Percentiles rank a stretch among this genome's conserved stretches.
phyloP scores from a whole-genome alignment of 92 coral and sea anemone genomes.

The Palythoa grandiflora region DNA sequence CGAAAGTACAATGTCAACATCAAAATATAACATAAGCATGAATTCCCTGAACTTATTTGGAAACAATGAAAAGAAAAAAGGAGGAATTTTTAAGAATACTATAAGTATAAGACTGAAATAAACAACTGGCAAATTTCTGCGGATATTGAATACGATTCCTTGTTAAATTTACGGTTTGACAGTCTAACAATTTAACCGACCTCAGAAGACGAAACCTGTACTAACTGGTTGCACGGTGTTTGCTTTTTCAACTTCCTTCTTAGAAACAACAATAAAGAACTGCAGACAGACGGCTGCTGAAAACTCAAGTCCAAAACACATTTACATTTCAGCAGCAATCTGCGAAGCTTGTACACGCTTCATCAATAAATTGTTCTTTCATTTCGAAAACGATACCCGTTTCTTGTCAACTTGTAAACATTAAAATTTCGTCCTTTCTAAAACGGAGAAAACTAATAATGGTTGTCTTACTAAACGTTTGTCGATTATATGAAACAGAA shows the following conservation, averaged over 20 bases:
- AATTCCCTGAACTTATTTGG: neutral
- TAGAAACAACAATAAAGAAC: neutral
- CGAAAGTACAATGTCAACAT: neutral
- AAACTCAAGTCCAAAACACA: neutral
- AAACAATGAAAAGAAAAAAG: neutral
- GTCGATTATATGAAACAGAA: neutral
- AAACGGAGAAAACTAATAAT: neutral
- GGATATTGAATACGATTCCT: neutral
- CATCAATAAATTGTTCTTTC: neutral
- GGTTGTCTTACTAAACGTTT: neutral
- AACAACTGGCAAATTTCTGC: neutral
- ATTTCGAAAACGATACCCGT: neutral
- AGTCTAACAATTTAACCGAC: neutral
- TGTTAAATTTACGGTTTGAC: neutral
- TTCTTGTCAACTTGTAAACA: neutral
- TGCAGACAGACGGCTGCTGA: neutral
- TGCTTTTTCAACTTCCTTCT: conserved; percentile 10
- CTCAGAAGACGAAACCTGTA: neutral
- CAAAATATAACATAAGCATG: neutral
- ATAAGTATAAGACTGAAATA: neutral
- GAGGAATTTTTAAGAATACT: neutral
- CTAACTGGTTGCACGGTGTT: neutral
- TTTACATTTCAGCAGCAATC: conserved; percentile 16
- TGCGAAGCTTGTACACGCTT: neutral
- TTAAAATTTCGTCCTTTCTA: neutral